Evolutionary conservation across 2,888 invertebrate genomes (phyloP).

Genomic region (Noctua fimbriata): DNA sequence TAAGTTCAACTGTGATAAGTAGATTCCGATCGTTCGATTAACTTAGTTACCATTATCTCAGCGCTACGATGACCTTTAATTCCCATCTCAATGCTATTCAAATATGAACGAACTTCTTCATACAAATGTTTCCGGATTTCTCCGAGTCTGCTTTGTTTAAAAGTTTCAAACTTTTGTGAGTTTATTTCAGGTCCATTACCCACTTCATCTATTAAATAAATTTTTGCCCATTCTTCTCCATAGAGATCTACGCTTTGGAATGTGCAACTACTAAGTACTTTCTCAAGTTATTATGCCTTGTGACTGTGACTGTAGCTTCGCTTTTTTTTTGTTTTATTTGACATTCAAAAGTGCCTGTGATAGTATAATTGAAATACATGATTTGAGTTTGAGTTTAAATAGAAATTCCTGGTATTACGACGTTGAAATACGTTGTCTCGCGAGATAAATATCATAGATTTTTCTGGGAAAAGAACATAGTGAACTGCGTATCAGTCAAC

Average conservation of each 20-base stretch:
- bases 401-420: background rate
- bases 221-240: no score
- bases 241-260: no score
- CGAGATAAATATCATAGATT: background rate
- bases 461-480: background rate
- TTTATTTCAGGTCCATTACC: conserved; percentile 15
- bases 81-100: conserved; percentile 15
- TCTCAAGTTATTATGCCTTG: no score
- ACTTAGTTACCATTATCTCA: background rate
- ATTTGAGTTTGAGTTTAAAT: no score
- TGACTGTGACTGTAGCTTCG: no score
- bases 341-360: no score
- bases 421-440: background rate
- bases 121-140: conserved; percentile 22
- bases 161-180: conserved; percentile 18
- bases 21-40: background rate
- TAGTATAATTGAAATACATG: no score
- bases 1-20: no score
- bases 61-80: background rate
- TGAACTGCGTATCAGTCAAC: background rate
- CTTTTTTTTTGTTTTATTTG: no score
- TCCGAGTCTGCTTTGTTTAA: conserved; percentile 1
- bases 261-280: no score
- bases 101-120: conserved; percentile 26
- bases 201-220: conserved; percentile 7